Base-by-base conservation (phyloP, 2,797 vertebrate genomes). In the Gadopsis bispinosus region DNA sequence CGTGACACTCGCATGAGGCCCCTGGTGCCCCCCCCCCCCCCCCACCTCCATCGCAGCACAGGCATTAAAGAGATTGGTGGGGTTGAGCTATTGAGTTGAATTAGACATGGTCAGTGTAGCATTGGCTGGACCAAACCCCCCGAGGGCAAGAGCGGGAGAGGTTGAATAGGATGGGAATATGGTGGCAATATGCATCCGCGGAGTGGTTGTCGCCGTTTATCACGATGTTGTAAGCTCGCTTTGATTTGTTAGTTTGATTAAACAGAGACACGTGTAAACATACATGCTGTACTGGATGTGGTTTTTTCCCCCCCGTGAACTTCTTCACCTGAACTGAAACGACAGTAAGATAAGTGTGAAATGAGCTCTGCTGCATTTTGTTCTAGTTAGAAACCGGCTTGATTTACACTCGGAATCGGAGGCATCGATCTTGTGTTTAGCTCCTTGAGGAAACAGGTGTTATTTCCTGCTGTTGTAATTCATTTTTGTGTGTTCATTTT, bases 21-120 rank as follows among this genome's bases (percentile, higher is more conserved):
- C 84, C 79, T 74, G 78, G 83, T 78, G 66, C 37, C 83, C 87
- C 87, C 87, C 10, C 16, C 76, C 66, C 83, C 37, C 82, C 61
- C 74, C 68, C 65, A 26, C 26, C 26, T 26, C 77, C 79, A 83
- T 80, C 67, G 47, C 75, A 80, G 77, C 74, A 58, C 80, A 77
- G 54, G 87, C 88, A 83, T 93, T 94, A 94, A 93, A 89, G 86
- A 91, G 92, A 92, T 94, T 92, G 94, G 94, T 95, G 83, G 90
- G 90, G 92, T 90, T 81, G 88, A 89, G 91, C 92, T 93, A 94
- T 96, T 95, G 90, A 95, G 90, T 79, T 83, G 91, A 95, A 96
- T 96, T 96, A 93, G 95, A 95, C 94, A 95, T 86, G 94, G 95
- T 93, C 94, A 95, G 89, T 95, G 87, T 94, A 93, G 93, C 95